phyloP scores from a whole-genome alignment of 2,888 invertebrate genomes.

The Chymomyza caudatula region DNA sequence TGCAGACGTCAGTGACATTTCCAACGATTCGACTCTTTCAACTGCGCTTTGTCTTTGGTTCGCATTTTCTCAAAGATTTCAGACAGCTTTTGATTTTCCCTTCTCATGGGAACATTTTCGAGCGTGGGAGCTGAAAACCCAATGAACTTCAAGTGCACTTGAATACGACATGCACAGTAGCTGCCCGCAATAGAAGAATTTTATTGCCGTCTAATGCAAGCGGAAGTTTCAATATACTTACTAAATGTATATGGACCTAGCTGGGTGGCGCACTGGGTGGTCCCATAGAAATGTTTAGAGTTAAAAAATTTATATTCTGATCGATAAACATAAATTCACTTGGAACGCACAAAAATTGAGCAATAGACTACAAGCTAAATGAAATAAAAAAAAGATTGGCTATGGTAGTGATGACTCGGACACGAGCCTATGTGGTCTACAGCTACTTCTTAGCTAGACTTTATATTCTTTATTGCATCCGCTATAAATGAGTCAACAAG shows the following conservation, averaged over 20 bases:
- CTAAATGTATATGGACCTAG: neutral
- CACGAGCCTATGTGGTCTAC: slow-evolving; percentile 48
- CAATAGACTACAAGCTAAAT: neutral
- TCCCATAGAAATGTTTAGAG: slow-evolving; percentile 19
- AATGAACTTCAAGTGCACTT: slow-evolving; percentile 60
- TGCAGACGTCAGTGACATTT: neutral
- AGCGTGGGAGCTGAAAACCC: slow-evolving; percentile 62
- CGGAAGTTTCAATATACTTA: slow-evolving; percentile 55
- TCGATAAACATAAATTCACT: neutral
- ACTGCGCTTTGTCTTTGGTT: slow-evolving; percentile 15
- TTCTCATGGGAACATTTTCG: slow-evolving; percentile 46
- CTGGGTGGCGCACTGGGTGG: slow-evolving; percentile 40
- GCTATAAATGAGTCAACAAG: slow-evolving; percentile 47
- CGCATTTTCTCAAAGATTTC: slow-evolving; percentile 43
- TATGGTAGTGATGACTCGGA: slow-evolving; percentile 24
- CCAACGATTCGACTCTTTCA: neutral
- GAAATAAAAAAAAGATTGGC: neutral
- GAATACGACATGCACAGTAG: slow-evolving; percentile 24
- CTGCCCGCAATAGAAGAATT: neutral
- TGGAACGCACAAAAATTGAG: no score
- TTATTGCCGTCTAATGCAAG: slow-evolving; percentile 41
- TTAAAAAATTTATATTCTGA: slow-evolving; percentile 27
- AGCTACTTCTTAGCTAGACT: slow-evolving; percentile 11
- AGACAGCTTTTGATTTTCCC: slow-evolving; percentile 59
- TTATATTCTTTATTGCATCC: slow-evolving; percentile 58